Base-by-base conservation (phyloP, 1,140 invertebrate genomes). In the Belonocnema kinseyi region DNA sequence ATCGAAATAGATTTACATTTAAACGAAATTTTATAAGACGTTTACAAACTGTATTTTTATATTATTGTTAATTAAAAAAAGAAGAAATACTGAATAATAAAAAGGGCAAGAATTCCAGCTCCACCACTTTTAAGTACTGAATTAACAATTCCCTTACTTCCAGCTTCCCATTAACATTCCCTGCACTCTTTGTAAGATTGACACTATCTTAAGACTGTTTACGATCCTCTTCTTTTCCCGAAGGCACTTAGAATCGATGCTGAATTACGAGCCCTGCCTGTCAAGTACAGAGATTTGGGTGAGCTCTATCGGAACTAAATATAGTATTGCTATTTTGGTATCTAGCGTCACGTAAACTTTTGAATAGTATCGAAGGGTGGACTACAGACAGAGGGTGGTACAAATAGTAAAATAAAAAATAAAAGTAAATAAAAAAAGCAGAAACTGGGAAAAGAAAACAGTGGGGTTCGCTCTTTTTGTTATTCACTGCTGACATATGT, bases 181-280 rank as follows among this genome's bases (percentile, higher is more conserved):
- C 21, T 3, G 26, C 58, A 21, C 61, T 40, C 26, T 66, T 66
- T 16, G 13, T n/a, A 40, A 16, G 26, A 66, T 66, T 66, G 61
- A 66, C 61, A 66, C 26, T 66, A 66, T 66, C 61, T 66, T 66
- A 66, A 66, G 14, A 66, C 61, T 40, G 16, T 46, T 46, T 46
- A 46, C 7, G 61, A 66, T 40, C 26, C 61, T 66, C 61, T 66
- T 40, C 26, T 66, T 66, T 66, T 40, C 26, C 61, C 14, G n/a
- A 66, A 66, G 61, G 61, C 61, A 66, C 61, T 66, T 66, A 66
- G 61, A 33, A 66, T 66, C 61, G 14, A 66, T 66, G 26, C 61
- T 40, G 61, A 66, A 66, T 66, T 66, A 66, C 61, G 61, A 66
- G 61, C 21, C 26, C 61, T 66, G 61, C 40, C 61, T 66, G 61